Evolutionary conservation across 2,113 vertebrate species (phyloP), one percentile per base, ranked within the genome.

Genomic region (Chaetura pelagica): DNA sequence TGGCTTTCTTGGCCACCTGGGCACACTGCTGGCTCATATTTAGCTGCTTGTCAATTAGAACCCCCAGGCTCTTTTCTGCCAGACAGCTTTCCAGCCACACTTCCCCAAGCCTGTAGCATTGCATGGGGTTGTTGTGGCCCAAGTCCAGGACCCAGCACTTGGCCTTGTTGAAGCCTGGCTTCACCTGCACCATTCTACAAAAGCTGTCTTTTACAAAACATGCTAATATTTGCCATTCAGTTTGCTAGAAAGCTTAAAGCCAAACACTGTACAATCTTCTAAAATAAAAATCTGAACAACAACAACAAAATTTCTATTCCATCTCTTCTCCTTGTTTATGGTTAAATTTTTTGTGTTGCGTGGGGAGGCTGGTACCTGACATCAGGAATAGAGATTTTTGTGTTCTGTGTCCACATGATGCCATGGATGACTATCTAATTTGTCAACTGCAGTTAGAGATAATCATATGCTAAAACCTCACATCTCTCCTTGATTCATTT

Each of bases 381-480:
- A 29, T 58, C 40, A 84, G 57, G 68, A 64, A 78, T 55, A 63
- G 72, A 54, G 38, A 12, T 42, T 85, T 92, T 27, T 67, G 26
- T 91, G 63, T 63, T 69, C 61, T 79, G 34, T 76, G 72, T 40
- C 26, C 18, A 72, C 44, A 57, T 77, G n/a, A n/a, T 59, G 51
- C 48, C 54, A 6, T 72, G 34, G 38, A 61, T 26, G 62, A 84
- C 91, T 75, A 72, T 95, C 73, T 95, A 77, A 63, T 92, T 95
- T 87, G 40, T 87, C 75, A 83, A 57, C 5, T 63, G 75, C 23
- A 82, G 19, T 75, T 96, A 90, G 57, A 89, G 63, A 93, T 44
- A 95, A 73, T 93, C 38, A 79, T 93, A 63, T 96, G 85, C 84
- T 96, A 88, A 96, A 83, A 38, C 38, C 85, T 97, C 71, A 92